phyloP scores from a whole-genome alignment of 2,888 invertebrate genomes.

The Caenorhabditis zanzibari region DNA sequence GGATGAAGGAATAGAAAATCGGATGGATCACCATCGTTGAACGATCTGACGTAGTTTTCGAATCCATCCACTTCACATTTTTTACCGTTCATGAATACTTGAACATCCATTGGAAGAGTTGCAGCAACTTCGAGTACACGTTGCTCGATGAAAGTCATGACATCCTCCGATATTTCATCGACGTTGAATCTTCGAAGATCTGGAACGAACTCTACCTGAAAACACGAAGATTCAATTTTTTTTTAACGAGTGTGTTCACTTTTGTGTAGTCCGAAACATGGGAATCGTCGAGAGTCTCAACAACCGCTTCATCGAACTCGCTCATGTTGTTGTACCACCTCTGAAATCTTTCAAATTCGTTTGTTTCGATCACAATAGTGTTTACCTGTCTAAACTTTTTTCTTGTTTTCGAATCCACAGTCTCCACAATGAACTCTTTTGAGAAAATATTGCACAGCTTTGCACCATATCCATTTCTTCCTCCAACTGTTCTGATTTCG shows the following conservation, averaged over 20 bases:
- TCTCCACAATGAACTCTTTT: conserved; percentile 95
- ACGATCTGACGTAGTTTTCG: conserved; percentile 95
- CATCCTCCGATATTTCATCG: conserved; percentile 88
- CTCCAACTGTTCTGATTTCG: conserved; percentile 91
- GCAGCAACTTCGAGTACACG: conserved; percentile 97
- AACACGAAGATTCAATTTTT: too few relatives aligned
- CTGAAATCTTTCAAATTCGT: conserved; percentile 16
- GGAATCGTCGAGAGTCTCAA: conserved; percentile 3
- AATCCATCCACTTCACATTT: conserved; percentile 88
- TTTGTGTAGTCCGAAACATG: conserved; percentile 45
- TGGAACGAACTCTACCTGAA: conserved; percentile 94
- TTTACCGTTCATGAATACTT: conserved; percentile 91
- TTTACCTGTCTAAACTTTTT: conserved; percentile 64
- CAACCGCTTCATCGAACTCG: conserved; percentile 41
- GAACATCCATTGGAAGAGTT: conserved; percentile 89
- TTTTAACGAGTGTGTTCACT: too few relatives aligned
- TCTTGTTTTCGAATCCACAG: conserved; percentile 84
- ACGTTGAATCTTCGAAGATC: conserved; percentile 96
- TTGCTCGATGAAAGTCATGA: conserved; percentile 87
- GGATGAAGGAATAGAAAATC: conserved; percentile 59
- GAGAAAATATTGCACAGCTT: conserved; percentile 99
- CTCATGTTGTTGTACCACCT: conserved; percentile 67
- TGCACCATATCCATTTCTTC: conserved; percentile 98
- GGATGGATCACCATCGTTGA: conserved; percentile 83
- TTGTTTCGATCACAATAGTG: neutral